phyloP scores from a whole-genome alignment of 2,113 vertebrate genomes.

The Podiceps cristatus region DNA sequence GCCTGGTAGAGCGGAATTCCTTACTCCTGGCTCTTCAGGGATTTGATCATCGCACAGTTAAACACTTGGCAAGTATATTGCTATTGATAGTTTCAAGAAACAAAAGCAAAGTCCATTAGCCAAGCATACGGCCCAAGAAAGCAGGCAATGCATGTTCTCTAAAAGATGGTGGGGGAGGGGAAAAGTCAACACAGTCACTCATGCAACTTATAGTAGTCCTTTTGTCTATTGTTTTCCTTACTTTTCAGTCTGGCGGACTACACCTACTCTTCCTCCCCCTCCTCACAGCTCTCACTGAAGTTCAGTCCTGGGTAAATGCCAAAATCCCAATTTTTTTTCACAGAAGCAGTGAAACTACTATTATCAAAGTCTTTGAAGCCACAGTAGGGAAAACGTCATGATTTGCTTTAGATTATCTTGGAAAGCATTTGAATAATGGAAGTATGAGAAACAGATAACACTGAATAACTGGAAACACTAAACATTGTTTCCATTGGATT shows the following conservation, averaged over 20 bases:
- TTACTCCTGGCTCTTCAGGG: not conserved
- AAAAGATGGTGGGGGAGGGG: not conserved
- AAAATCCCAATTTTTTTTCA: not conserved
- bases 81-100: not conserved
- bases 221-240: not conserved
- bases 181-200: not conserved
- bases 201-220: not conserved
- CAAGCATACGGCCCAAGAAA: not conserved
- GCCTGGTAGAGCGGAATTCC: not conserved
- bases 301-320: not conserved
- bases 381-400: not conserved
- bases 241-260: not conserved
- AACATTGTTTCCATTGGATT: not conserved
- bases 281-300: not conserved
- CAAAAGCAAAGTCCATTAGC: not conserved
- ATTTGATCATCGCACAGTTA: not conserved
- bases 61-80: not conserved
- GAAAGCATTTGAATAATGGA: not conserved
- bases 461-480: not conserved
- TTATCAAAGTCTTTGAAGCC: not conserved
- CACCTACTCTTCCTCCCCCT: not conserved
- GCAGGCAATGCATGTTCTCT: not conserved
- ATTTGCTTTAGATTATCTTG: not conserved
- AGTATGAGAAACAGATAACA: not conserved
- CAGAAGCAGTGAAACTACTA: not conserved